Evolutionary conservation across 1,140 invertebrate genomes (phyloP).

Genomic region (Monochamus saltuarius): DNA sequence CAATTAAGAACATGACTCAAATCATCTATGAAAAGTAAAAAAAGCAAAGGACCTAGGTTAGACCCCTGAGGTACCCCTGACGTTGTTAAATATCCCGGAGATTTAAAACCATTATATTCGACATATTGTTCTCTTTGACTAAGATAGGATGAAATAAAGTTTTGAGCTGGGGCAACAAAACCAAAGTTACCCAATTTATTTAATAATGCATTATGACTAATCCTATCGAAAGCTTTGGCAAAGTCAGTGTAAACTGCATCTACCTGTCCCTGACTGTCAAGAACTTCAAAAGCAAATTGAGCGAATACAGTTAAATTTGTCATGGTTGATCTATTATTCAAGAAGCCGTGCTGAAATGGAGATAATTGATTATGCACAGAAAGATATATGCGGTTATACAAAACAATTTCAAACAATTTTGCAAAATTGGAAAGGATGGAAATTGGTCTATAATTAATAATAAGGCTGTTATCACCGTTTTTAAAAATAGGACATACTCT

Average conservation of each 20-base stretch:
- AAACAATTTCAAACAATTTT: constrained; percentile 26
- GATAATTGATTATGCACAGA: background rate
- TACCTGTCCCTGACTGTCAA: background rate
- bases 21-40: too few species aligned
- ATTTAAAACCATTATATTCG: background rate
- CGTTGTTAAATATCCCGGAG: background rate
- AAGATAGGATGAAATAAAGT: background rate
- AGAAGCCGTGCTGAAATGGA: background rate
- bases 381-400: too few species aligned
- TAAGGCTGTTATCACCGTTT: background rate
- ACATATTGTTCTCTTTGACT: background rate
- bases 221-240: background rate
- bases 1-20: too few species aligned
- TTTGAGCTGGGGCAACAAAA: background rate
- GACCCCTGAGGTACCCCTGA: too few species aligned
- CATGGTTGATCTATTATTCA: too few species aligned
- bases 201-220: background rate
- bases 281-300: background rate
- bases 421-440: background rate
- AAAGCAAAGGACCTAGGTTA: too few species aligned
- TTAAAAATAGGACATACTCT: constrained; percentile 1
- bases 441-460: constrained; percentile 23
- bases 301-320: background rate
- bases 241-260: too few species aligned
- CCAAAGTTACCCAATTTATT: too few species aligned